Base-by-base conservation (phyloP, 92 coral and sea anemone species). In the Epizoanthus stellaris region DNA sequence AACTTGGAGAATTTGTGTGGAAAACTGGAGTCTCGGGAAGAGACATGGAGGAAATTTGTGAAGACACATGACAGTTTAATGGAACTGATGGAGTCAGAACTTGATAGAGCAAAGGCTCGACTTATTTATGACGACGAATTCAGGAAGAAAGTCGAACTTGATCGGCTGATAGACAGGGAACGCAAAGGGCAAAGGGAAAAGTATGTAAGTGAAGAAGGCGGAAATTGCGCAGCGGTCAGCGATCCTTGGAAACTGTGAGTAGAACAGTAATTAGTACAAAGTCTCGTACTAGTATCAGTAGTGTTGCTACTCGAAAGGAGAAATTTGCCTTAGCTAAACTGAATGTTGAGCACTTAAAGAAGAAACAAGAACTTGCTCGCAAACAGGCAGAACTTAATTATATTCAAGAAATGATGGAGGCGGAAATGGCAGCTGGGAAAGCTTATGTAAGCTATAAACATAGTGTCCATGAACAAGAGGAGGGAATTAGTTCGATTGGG, bases 21-120 rank as follows among this genome's bases (percentile, higher is more conserved):
- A 19, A 87, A 87, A 62, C 63, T 85, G 40, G 84, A 72, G 21
- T 49, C 62, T 47, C 69, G 60, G 36, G 90, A 87, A 4, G 86
- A 87, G 61, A 63, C 68, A 19, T 87, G 86, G 86, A 52, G 70
- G 61, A 80, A 80, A 73, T 87, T 80, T 64, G 76, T 87, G 17
- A 87, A 61, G 1, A 38, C 68, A 20, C 70, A 71, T 40, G 81
- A 45, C 16, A 8, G 80, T 60, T 80, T 79, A 7, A 87, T 60
- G 86, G 81, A 80, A 62, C 47, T 42, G 13, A 2, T 38, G 17
- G 81, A 80, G 3, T n/a, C 64, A 3, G 81, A 66, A 70, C 0
- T 11, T 6, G 70, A 80, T 13, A 85, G 42, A 11, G 1, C 6
- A 59, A 63, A 77, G 21, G 80, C 81, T 80, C 81, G 36, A 20